Conservation (phyloP, 2,797 vertebrate genomes). For the Scolopax bukidnonensis region DNA sequence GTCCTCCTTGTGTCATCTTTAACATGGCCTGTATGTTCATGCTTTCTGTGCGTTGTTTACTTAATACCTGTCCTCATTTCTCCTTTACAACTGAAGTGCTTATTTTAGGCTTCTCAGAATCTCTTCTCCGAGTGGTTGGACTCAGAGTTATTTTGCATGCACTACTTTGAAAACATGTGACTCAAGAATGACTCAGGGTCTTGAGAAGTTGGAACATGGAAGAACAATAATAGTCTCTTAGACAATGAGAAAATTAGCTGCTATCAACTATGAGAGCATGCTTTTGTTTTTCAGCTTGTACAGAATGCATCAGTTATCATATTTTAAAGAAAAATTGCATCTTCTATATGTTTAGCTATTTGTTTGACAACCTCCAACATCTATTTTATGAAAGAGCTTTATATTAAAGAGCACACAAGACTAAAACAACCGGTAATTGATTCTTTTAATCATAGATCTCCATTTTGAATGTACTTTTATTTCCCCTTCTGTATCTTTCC, state of each 20-base stretch:
- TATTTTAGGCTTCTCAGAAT: constrained; percentile 28
- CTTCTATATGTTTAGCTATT: background rate
- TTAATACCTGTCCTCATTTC: constrained; percentile 39
- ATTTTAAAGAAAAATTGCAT: background rate
- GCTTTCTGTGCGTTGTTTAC: constrained; percentile 36
- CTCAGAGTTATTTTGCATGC: background rate
- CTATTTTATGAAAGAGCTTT: background rate
- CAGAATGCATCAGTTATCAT: background rate
- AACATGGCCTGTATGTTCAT: background rate
- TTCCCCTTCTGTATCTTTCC: background rate
- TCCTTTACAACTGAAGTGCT: background rate
- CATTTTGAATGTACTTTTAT: background rate
- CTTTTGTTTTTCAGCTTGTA: background rate
- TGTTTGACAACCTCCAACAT: background rate
- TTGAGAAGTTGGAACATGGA: background rate
- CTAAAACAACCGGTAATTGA: background rate
- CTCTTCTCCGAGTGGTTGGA: background rate
- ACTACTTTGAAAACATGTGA: constrained; percentile 8
- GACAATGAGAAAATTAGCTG: background rate
- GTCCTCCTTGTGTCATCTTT: constrained; percentile 32
- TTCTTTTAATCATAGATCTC: background rate
- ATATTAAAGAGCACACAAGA: background rate
- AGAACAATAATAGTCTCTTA: background rate
- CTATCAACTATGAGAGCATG: background rate
- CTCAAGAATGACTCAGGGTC: constrained; percentile 3